Conservation (phyloP, 2,888 invertebrate genomes). For the Aplocera efformata region DNA sequence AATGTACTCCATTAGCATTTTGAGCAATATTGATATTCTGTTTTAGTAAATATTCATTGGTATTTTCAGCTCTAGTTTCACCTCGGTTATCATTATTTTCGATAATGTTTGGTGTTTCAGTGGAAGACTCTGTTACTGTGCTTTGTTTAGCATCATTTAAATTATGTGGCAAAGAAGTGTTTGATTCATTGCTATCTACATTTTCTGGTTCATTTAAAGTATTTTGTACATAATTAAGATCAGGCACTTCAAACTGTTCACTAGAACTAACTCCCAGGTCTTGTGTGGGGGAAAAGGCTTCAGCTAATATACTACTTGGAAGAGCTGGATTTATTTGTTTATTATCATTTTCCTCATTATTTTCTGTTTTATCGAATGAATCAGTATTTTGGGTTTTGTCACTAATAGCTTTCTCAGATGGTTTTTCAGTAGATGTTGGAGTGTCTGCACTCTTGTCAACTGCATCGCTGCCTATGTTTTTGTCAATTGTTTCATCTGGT, state of each 20-base stretch:
- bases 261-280: constrained; percentile 29
- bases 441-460: constrained; percentile 1
- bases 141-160: constrained; percentile 6
- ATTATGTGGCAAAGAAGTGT: constrained; percentile 31
- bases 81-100: constrained; percentile 11
- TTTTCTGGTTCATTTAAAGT: constrained; percentile 32
- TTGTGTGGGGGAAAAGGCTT: constrained; percentile 21
- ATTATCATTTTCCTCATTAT: constrained; percentile 10
- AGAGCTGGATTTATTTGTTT: constrained; percentile 9
- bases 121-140: neutral
- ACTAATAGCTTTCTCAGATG: neutral
- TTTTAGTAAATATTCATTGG: neutral
- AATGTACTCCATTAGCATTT: constrained; percentile 11
- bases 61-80: constrained; percentile 1
- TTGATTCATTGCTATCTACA: constrained; percentile 40
- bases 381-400: constrained; percentile 4
- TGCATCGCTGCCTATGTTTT: too few species aligned
- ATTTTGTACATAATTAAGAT: constrained; percentile 36
- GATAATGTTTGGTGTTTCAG: constrained; percentile 7
- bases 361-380: neutral
- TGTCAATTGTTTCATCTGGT: constrained; percentile 1
- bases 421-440: constrained; percentile 1
- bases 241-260: constrained; percentile 39
- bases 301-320: constrained; percentile 7
- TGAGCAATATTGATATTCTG: constrained; percentile 1